Evolutionary conservation across 1,140 invertebrate species (phyloP), one percentile per base, ranked within the genome.

Genomic region (Megalopta genalis): DNA sequence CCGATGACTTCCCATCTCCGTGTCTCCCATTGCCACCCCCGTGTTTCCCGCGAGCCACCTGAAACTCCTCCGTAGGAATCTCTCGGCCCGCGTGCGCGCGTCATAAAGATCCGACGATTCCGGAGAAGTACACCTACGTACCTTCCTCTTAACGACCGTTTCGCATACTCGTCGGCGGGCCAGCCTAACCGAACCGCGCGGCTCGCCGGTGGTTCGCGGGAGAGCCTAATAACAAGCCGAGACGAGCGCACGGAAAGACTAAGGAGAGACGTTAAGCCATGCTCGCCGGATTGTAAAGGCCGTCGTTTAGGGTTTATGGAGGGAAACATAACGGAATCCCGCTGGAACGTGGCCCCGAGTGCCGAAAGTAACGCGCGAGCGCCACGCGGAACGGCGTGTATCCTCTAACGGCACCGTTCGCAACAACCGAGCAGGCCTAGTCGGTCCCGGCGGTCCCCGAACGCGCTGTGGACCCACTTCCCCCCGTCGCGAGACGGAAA

Each of bases 291-390:
- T 84, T 70, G n/a, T 84, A 85, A 81, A 83, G 68, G 71, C 67
- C 49, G 60, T 78, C 62, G 71, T 82, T 84, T 85, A 75, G 77
- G 78, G 62, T 84, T 84, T 84, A 84, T 72, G 77, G 60, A 81
- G 77, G 72, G 79, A 84, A 80, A 73, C 68, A 77, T 85, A 85
- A 85, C 83, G 83, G 83, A 85, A 85, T 85, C 67, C 54, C 25
- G 54, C 16, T 59, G 69, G 37, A 84, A 80, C 77, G 77, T 52
- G 66, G 70, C 52, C 49, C 67, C 52, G 77, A 76, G 54, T 74
- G 78, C 75, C 68, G 66, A 66, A 77, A 77, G 74, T 62, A 70
- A 74, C 49, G 52, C 72, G 52, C 49, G 42, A 74, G 52, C 46
- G 25, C 21, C 64, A 6, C 16, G 23, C 21, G 32, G 60, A 64